These are phyloP conservation scores for Brachystomella parvula DNA, from an alignment of 1,140 invertebrate species.

Conservation along the genomic window DNA sequence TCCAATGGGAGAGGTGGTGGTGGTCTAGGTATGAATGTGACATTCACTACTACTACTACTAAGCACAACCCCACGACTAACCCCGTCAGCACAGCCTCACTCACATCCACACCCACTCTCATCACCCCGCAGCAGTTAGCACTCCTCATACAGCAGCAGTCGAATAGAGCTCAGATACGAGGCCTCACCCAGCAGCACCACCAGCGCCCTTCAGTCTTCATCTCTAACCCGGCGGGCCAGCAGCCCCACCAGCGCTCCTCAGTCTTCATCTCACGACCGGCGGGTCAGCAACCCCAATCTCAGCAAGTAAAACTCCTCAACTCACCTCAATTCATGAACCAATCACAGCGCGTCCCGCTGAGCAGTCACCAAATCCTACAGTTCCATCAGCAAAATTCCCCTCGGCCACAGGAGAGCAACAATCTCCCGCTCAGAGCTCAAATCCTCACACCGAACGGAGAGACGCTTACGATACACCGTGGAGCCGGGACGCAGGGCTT, in stretches of 20 bases:
- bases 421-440: conserved; percentile 31
- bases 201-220: background rate
- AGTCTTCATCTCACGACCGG: background rate
- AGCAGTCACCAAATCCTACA: conserved; percentile 14
- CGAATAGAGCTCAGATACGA: conserved; percentile 18
- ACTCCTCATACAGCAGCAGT: conserved; percentile 40
- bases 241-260: background rate
- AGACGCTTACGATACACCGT: conserved; percentile 37
- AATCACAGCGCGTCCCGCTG: conserved; percentile 11
- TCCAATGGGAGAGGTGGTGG: conserved; percentile 13
- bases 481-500: conserved; percentile 10
- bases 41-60: background rate
- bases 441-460: conserved; percentile 34
- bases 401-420: conserved; percentile 9
- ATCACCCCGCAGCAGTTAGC: conserved; percentile 46
- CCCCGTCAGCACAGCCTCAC: conserved; percentile 39
- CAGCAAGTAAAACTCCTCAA: background rate
- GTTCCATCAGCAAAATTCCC: conserved; percentile 13
- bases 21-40: conserved; percentile 8
- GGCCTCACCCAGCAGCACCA: background rate
- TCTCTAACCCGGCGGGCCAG: background rate
- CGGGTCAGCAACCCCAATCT: background rate
- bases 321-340: background rate
- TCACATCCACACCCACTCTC: conserved; percentile 43
- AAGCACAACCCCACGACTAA: conserved; percentile 11